Conservation (phyloP, 2,113 vertebrate species). For the Synchiropus splendidus region DNA sequence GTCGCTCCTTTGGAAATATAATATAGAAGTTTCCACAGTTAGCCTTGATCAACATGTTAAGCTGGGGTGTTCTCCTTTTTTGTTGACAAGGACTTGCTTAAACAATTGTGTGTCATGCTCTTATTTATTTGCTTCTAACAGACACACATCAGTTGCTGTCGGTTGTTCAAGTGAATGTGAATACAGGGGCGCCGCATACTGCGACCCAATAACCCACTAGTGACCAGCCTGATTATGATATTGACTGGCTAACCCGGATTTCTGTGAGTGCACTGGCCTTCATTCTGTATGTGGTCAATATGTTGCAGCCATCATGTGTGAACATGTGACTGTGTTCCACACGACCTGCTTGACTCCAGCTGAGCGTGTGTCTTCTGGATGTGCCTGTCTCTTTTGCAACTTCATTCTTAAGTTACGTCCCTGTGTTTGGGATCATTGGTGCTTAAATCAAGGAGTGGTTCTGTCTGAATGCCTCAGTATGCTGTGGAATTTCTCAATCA, state of each 20-base stretch:
- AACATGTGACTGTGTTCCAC: not conserved
- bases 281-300: not conserved
- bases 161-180: too few relatives aligned
- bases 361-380: slow-evolving; percentile 26
- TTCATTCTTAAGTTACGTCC: too few relatives aligned
- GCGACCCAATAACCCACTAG: not conserved
- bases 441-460: slow-evolving; percentile 30
- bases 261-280: not conserved
- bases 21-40: too few relatives aligned
- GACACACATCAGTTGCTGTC: too few relatives aligned
- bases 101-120: too few relatives aligned
- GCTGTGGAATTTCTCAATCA: slow-evolving; percentile 45
- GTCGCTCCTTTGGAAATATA: too few relatives aligned
- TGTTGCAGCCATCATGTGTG: not conserved
- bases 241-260: not conserved
- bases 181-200: too few relatives aligned
- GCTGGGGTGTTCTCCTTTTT: too few relatives aligned
- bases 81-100: too few relatives aligned
- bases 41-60: too few relatives aligned
- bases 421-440: slow-evolving; percentile 7
- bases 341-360: not conserved
- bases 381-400: too few relatives aligned
- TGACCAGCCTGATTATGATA: not conserved
- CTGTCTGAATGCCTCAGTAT: slow-evolving; percentile 22
- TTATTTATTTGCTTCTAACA: too few relatives aligned